Percentiles rank a stretch among this genome's conserved stretches.
These are phyloP conservation scores for Virgularia gustaviana DNA, from an alignment of 92 coral and sea anemone genomes.

Conservation along the genomic window DNA sequence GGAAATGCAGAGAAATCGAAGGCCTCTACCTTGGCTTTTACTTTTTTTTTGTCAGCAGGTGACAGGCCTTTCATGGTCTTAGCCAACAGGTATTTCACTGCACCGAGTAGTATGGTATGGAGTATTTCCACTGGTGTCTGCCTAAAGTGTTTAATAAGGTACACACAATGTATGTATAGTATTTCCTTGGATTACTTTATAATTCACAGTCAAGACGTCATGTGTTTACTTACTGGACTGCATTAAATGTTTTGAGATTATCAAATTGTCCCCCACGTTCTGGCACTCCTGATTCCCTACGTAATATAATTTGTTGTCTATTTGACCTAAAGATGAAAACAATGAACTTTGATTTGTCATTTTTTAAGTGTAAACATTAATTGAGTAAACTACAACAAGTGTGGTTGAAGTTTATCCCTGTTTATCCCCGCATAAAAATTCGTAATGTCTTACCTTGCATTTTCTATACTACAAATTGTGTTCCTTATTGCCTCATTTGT, in stretches of 20 bases:
- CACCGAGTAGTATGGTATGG: background rate
- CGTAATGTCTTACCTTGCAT: background rate
- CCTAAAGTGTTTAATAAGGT: background rate
- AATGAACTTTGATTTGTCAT: too few relatives aligned
- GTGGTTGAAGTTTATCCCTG: too few relatives aligned
- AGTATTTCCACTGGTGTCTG: background rate
- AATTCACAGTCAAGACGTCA: background rate
- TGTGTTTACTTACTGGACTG: background rate
- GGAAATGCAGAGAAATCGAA: background rate
- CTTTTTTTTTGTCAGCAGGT: background rate
- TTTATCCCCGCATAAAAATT: too few relatives aligned
- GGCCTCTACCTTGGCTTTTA: background rate
- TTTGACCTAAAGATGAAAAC: background rate
- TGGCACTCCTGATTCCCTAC: background rate
- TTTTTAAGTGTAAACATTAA: too few relatives aligned
- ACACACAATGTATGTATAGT: background rate
- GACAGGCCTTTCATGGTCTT: background rate
- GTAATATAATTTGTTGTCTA: background rate
- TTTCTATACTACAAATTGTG: background rate
- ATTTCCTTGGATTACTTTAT: background rate
- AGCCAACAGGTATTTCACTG: background rate
- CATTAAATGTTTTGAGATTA: background rate
- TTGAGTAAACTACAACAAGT: too few relatives aligned
- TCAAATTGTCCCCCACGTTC: conserved; percentile 4
- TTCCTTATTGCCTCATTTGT: background rate